phyloP scores from a whole-genome alignment of 2,888 invertebrate genomes.

The Eucriotettix oculatus region DNA sequence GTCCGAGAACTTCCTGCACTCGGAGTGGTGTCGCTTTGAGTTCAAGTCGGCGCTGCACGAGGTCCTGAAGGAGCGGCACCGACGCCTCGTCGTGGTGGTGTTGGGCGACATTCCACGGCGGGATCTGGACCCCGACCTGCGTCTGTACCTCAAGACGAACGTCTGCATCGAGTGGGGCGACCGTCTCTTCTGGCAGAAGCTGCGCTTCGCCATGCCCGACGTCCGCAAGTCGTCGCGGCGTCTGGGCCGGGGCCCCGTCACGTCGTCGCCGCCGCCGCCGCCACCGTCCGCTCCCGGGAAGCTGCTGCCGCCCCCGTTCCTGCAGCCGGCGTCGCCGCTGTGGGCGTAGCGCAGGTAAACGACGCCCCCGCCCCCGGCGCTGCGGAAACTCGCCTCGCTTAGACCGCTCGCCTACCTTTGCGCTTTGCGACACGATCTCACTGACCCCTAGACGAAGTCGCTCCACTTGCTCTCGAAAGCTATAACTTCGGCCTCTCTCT shows the following conservation, averaged over 20 bases:
- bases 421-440: no score
- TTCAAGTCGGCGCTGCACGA: slow-evolving; percentile 87
- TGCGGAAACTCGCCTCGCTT: no score
- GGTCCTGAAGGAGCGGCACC: slow-evolving; percentile 69
- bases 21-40: slow-evolving; percentile 91
- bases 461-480: no score
- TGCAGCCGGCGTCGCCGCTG: slow-evolving; percentile 38
- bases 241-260: slow-evolving; percentile 17
- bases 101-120: slow-evolving; percentile 78
- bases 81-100: slow-evolving; percentile 76
- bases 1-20: slow-evolving; percentile 83
- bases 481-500: no score
- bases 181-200: slow-evolving; percentile 91
- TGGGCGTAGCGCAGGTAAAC: slow-evolving; percentile 53
- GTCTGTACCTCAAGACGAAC: slow-evolving; percentile 77
- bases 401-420: no score
- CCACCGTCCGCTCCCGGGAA: slow-evolving; percentile 18
- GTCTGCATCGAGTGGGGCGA: slow-evolving; percentile 89
- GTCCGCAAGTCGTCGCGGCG: slow-evolving; percentile 20
- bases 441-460: no score
- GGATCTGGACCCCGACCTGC: slow-evolving; percentile 79
- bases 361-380: no score
- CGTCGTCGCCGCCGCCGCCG: slow-evolving; percentile 21
- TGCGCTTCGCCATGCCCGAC: slow-evolving; percentile 81
- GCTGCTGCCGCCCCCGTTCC: slow-evolving; percentile 16